phyloP scores from a whole-genome alignment of 2,113 vertebrate species.

The Cottus gobio region DNA sequence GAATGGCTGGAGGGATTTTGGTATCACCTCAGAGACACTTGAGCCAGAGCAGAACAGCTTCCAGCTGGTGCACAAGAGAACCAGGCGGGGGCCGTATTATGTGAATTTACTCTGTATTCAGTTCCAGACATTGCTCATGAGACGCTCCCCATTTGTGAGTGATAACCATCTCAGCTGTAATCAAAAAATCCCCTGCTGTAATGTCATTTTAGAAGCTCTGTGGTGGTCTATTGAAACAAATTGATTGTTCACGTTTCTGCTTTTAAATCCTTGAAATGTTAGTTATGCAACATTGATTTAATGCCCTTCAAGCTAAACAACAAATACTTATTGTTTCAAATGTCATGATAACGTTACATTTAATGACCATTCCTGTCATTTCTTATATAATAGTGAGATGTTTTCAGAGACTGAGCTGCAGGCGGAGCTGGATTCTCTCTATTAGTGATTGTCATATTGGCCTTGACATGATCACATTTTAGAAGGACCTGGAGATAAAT shows the following conservation, averaged over 20 bases:
- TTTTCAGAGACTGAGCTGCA: conserved; percentile 1
- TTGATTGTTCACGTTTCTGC: background rate
- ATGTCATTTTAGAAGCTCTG: too few relatives aligned
- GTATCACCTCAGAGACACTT: conserved; percentile 27
- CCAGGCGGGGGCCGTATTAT: background rate
- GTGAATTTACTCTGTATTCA: conserved; percentile 13
- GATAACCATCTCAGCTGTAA: background rate
- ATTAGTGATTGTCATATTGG: conserved; percentile 4
- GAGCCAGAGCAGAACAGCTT: conserved; percentile 1
- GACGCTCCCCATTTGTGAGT: conserved; percentile 5
- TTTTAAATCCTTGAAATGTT: conserved; percentile 16
- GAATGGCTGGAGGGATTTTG: background rate
- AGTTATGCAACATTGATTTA: background rate
- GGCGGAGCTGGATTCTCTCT: conserved; percentile 1
- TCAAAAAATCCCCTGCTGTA: background rate
- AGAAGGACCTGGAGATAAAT: background rate
- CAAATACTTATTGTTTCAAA: background rate
- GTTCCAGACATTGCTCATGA: conserved; percentile 4
- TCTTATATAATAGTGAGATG: background rate
- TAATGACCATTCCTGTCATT: background rate
- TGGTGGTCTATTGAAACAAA: conserved; percentile 4
- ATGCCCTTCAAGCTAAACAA: background rate
- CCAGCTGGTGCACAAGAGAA: conserved; percentile 4
- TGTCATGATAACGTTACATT: background rate
- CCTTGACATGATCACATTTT: conserved; percentile 15